Percentiles rank a stretch among this genome's conserved stretches.
These are phyloP conservation scores for Aphelinus atriplicis DNA, from an alignment of 1,140 invertebrate genomes.

Conservation along the genomic window DNA sequence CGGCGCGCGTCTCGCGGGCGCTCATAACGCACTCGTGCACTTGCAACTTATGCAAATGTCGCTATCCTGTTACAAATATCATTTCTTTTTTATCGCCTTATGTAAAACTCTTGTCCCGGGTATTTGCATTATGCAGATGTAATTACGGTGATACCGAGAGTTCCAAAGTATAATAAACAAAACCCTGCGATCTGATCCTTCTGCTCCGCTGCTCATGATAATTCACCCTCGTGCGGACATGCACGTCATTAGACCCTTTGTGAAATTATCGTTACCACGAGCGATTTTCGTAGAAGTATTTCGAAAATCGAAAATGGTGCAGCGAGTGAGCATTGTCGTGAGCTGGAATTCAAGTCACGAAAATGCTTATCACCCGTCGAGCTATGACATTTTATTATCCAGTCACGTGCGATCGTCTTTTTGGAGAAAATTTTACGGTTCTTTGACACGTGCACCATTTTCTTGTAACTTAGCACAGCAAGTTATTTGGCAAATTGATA, in stretches of 20 bases:
- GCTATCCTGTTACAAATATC: not conserved
- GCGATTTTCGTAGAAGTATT: not conserved
- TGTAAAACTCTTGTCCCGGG: not conserved
- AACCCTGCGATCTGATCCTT: not conserved
- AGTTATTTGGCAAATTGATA: no score
- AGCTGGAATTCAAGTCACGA: not conserved
- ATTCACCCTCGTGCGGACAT: not conserved
- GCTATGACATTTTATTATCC: no score
- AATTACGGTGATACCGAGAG: conserved; percentile 3
- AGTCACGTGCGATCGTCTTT: no score
- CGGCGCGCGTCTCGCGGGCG: no score
- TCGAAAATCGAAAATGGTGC: not conserved
- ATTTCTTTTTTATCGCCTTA: not conserved
- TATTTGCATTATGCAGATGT: conserved; percentile 14
- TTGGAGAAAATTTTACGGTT: no score
- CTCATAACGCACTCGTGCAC: no score
- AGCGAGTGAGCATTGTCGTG: not conserved
- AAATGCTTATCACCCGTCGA: not conserved
- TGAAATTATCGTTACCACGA: conserved; percentile 1
- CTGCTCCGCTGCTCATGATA: not conserved
- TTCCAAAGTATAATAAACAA: conserved; percentile 5
- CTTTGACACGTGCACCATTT: no score
- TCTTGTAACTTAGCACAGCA: no score
- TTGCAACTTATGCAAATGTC: not conserved
- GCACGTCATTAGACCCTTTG: conserved; percentile 4